Percentiles rank a stretch among this genome's conserved stretches.
Conservation (phyloP, 2,113 vertebrate species). For the Bubo bubo region DNA sequence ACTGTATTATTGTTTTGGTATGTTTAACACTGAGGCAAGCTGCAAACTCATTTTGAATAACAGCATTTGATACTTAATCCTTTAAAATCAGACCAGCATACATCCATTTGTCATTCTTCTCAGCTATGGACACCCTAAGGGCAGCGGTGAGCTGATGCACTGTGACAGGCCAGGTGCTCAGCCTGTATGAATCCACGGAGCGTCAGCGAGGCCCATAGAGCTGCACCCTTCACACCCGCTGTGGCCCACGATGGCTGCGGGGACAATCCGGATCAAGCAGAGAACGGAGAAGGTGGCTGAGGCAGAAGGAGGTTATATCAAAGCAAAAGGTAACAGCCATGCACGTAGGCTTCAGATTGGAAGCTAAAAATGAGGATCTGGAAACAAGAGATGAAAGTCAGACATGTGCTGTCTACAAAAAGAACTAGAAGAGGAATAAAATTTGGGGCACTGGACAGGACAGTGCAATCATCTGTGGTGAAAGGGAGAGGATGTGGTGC, state of each 20-base stretch:
- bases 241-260: fast-evolving
- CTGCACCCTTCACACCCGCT: neutral
- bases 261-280: fast-evolving
- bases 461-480: neutral
- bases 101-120: neutral
- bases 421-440: neutral
- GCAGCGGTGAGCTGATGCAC: neutral
- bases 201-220: fast-evolving
- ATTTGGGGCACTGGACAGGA: neutral
- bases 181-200: neutral
- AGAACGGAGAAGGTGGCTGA: neutral
- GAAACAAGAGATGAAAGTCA: neutral
- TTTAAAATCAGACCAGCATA: neutral
- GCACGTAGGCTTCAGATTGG: neutral
- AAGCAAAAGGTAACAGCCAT: neutral
- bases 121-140: neutral
- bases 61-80: neutral
- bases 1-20: neutral
- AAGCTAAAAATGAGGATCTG: neutral
- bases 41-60: neutral
- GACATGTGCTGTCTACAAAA: neutral
- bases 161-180: neutral
- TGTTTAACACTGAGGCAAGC: neutral
- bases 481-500: neutral
- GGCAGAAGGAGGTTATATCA: neutral